A percentile compares a stretch with the other conserved stretches of the same genome.
Evolutionary conservation across 2,113 vertebrate species (phyloP).

Genomic region (Glaucidium brasilianum): DNA sequence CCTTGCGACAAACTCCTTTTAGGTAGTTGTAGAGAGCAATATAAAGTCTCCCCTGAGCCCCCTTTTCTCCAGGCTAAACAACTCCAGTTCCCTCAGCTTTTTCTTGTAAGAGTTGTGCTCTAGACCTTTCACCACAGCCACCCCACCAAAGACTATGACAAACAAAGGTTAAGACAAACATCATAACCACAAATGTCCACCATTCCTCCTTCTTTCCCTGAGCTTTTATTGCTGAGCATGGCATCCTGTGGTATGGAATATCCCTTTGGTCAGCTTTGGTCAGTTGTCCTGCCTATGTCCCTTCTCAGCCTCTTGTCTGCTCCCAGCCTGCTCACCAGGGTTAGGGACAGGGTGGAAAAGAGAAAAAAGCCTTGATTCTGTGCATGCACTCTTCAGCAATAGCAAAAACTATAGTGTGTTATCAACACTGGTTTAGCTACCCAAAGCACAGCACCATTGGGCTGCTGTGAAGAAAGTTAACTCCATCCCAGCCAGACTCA

Average conservation of each 20-base stretch:
- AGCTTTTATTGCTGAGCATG: neutral
- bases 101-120: neutral
- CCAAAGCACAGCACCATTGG: neutral
- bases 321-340: accelerated
- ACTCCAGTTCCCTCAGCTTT: neutral
- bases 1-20: neutral
- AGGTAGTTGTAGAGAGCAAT: neutral
- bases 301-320: neutral
- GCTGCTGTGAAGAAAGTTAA: neutral
- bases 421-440: neutral
- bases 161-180: neutral
- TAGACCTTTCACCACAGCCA: neutral
- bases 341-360: neutral
- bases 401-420: neutral
- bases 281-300: neutral
- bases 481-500: neutral
- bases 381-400: neutral
- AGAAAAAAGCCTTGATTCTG: neutral
- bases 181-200: neutral
- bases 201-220: neutral
- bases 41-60: neutral
- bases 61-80: neutral
- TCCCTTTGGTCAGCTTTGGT: neutral
- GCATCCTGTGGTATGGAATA: neutral
- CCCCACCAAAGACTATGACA: neutral